Evolutionary conservation across 2,113 vertebrate genomes (phyloP).

Genomic region (Baryphthengus martii): DNA sequence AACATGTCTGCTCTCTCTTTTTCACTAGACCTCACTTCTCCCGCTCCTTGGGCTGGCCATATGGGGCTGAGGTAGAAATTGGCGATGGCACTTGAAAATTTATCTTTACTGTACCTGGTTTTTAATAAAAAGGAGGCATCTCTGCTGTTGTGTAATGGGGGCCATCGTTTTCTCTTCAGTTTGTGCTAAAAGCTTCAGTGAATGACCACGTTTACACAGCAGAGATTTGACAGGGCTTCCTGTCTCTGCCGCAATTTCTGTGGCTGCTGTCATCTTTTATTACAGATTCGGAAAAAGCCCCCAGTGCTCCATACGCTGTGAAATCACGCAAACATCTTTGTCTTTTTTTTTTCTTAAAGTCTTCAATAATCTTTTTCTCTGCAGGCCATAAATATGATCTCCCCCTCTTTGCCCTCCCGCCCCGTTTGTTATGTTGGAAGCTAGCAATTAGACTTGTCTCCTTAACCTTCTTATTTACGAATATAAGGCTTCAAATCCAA

Average conservation of each 20-base stretch:
- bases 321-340: background rate
- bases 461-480: background rate
- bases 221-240: conserved; percentile 34
- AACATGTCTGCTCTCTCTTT: background rate
- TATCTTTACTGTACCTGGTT: background rate
- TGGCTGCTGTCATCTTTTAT: conserved; percentile 49
- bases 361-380: background rate
- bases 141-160: background rate
- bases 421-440: background rate
- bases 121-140: background rate
- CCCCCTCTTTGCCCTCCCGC: background rate
- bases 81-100: background rate
- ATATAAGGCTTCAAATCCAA: background rate
- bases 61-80: background rate
- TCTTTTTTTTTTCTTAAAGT: background rate
- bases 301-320: background rate
- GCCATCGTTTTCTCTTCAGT: background rate
- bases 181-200: background rate
- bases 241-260: conserved; percentile 18
- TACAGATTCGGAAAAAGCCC: background rate
- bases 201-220: background rate
- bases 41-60: background rate
- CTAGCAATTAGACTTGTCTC: background rate
- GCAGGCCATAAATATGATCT: background rate
- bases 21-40: background rate